Evolutionary conservation across 2,888 invertebrate species (phyloP).

Genomic region (Leptopilina drosophilae): DNA sequence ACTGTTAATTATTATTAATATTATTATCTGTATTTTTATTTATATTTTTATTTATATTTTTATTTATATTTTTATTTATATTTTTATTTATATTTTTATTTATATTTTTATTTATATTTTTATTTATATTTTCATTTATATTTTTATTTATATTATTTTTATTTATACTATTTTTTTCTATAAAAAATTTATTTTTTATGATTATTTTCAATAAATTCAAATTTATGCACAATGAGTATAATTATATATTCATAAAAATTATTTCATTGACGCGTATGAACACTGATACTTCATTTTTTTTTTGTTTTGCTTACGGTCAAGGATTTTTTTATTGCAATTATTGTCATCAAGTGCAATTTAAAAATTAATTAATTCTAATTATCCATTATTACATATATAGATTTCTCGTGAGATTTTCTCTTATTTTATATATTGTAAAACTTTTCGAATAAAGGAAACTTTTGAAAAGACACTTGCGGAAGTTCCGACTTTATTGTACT

Average conservation of each 20-base stretch:
- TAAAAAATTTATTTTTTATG: not conserved
- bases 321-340: constrained; percentile 9
- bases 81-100: too few species aligned
- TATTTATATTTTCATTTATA: too few species aligned
- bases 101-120: too few species aligned
- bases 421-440: not conserved
- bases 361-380: not conserved
- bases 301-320: constrained; percentile 8
- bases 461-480: constrained; percentile 5
- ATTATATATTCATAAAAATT: constrained; percentile 27
- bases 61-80: too few species aligned
- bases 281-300: not conserved
- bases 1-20: too few species aligned
- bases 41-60: too few species aligned
- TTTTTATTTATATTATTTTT: too few species aligned
- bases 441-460: not conserved
- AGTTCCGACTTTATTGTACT: constrained; percentile 9
- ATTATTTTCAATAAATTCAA: constrained; percentile 10
- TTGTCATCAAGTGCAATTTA: not conserved
- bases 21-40: too few species aligned
- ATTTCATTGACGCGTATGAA: constrained; percentile 7
- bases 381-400: not conserved
- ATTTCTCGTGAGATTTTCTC: not conserved
- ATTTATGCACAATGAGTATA: not conserved
- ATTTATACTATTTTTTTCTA: too few species aligned